Percentiles rank a stretch among this genome's conserved stretches.
Evolutionary conservation across 2,113 vertebrate species (phyloP).

Genomic region (Nanorana parkeri): DNA sequence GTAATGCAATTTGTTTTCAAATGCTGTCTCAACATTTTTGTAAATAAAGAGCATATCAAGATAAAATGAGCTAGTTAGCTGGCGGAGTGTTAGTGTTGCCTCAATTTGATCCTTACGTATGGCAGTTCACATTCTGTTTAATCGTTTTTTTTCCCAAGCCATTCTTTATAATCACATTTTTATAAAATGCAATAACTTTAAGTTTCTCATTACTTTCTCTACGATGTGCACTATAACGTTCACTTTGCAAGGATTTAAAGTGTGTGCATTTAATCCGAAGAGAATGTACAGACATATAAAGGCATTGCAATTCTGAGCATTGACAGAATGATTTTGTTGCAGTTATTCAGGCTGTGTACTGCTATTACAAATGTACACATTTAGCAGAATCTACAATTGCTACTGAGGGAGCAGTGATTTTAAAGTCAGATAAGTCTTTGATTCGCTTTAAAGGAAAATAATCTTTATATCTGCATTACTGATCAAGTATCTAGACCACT

Average conservation of each 20-base stretch:
- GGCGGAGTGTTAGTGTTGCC: slow-evolving; percentile 25
- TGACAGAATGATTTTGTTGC: slow-evolving; percentile 7
- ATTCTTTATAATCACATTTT: slow-evolving; percentile 54
- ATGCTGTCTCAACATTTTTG: slow-evolving; percentile 52
- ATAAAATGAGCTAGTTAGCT: slow-evolving; percentile 50
- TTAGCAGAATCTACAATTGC: background rate
- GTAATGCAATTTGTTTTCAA: slow-evolving; percentile 48
- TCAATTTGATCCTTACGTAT: slow-evolving; percentile 39
- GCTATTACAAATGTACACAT: slow-evolving; percentile 12
- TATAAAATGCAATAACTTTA: slow-evolving; percentile 47
- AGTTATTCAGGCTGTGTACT: slow-evolving; percentile 11
- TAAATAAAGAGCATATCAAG: slow-evolving; percentile 57
- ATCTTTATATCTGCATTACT: no score
- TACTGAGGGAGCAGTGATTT: background rate
- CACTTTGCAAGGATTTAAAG: slow-evolving; percentile 36
- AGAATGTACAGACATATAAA: slow-evolving; percentile 13
- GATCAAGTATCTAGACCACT: no score
- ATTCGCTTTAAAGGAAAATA: background rate
- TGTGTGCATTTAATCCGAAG: background rate
- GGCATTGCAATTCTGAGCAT: slow-evolving; percentile 5
- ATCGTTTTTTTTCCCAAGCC: slow-evolving; percentile 34
- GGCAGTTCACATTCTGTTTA: slow-evolving; percentile 37
- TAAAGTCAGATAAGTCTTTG: background rate
- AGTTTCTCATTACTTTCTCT: slow-evolving; percentile 42
- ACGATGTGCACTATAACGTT: slow-evolving; percentile 36